Conservation (phyloP, 2,888 invertebrate genomes). For the Sisyra terminalis region DNA sequence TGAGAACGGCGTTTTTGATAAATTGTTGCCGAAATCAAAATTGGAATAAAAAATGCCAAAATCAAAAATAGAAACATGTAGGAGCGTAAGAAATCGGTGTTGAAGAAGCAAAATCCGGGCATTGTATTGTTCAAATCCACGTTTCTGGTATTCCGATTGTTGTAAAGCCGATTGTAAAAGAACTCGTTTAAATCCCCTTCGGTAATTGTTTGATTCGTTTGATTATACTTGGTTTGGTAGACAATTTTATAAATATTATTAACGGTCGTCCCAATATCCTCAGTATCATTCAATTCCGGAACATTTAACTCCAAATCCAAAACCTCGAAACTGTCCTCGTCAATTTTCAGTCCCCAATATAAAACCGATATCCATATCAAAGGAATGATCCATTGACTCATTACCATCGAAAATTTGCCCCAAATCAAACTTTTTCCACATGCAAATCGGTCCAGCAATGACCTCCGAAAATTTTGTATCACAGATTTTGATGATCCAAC, state of each 20-base stretch:
- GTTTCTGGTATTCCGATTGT: constrained; percentile 4
- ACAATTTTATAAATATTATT: constrained; percentile 10
- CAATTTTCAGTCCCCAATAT: not conserved
- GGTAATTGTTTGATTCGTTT: constrained; percentile 11
- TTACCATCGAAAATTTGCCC: not conserved
- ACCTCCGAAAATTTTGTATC: no score
- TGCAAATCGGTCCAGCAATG: no score
- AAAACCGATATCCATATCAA: constrained; percentile 1
- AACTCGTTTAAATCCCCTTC: constrained; percentile 10
- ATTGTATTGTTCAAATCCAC: constrained; percentile 5
- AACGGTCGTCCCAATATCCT: constrained; percentile 15
- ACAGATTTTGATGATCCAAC: constrained; percentile 7
- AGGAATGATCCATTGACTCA: constrained; percentile 5
- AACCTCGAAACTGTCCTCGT: not conserved
- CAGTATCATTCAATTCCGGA: not conserved
- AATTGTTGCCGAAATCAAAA: constrained; percentile 12
- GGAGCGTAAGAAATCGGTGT: constrained; percentile 15
- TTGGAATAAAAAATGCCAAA: constrained; percentile 16
- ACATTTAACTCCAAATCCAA: not conserved
- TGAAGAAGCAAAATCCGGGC: not conserved
- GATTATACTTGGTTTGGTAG: constrained; percentile 5
- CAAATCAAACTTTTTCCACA: not conserved
- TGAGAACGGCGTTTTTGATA: not conserved
- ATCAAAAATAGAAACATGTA: constrained; percentile 20
- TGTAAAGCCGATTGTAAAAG: constrained; percentile 6